These are phyloP conservation scores for Thalassoma bifasciatum DNA, from an alignment of 2,113 vertebrate species.

Conservation along the genomic window DNA sequence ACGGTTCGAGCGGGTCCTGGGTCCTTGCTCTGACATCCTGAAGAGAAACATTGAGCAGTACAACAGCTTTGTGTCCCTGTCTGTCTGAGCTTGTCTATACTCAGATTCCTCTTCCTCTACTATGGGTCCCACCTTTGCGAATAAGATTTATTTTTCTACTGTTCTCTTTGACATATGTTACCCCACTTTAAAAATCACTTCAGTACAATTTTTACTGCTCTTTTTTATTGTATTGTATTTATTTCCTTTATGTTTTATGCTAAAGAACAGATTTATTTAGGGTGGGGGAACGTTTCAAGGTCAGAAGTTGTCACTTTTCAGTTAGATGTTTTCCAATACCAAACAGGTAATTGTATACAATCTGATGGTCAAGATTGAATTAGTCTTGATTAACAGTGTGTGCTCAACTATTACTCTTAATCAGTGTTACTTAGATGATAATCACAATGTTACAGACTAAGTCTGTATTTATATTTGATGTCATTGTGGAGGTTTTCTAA, in stretches of 20 bases:
- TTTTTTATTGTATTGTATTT: constrained; percentile 43
- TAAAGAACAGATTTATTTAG: neutral
- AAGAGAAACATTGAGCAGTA: constrained; percentile 99
- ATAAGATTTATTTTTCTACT: neutral
- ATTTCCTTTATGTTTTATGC: constrained; percentile 65
- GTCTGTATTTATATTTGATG: too few species aligned
- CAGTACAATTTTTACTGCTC: constrained; percentile 10
- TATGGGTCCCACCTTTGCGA: constrained; percentile 71
- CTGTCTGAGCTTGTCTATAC: constrained; percentile 86
- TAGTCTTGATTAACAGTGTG: too few species aligned
- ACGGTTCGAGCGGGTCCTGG: constrained; percentile 95
- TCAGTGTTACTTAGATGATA: neutral
- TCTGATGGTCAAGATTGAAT: neutral
- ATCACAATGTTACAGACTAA: too few species aligned
- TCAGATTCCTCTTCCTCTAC: constrained; percentile 37
- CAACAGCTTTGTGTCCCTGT: constrained; percentile 99
- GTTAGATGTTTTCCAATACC: neutral
- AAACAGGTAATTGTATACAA: neutral
- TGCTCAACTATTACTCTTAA: neutral
- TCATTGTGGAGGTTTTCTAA: too few species aligned
- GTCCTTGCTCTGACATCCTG: constrained; percentile 97
- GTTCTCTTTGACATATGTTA: neutral
- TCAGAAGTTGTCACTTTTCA: neutral
- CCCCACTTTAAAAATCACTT: constrained; percentile 53
- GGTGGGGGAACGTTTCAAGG: neutral